These are phyloP conservation scores for Scartelaos histophorus DNA, from an alignment of 2,113 vertebrate species.

Conservation along the genomic window DNA sequence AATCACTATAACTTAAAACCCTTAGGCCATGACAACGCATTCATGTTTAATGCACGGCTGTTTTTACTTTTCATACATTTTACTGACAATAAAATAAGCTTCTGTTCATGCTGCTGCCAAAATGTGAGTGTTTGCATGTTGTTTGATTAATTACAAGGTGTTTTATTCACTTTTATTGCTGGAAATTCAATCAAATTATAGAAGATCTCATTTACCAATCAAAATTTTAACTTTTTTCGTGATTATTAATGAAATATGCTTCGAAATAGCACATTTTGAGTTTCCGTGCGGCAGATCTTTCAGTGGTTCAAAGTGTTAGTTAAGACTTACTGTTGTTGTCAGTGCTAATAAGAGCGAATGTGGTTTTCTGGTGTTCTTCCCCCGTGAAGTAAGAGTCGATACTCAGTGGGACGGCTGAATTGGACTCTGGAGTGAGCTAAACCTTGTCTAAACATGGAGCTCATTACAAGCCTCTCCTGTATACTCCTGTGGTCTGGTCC, in stretches of 20 bases:
- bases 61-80: not conserved
- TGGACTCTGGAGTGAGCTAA: conserved; percentile 42
- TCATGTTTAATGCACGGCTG: not conserved
- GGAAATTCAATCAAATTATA: too few species aligned
- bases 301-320: not conserved
- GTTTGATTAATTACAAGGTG: not conserved
- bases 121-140: not conserved
- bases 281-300: not conserved
- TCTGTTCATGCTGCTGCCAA: not conserved
- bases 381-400: conserved; percentile 36
- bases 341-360: conserved; percentile 21
- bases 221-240: too few species aligned
- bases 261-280: not conserved
- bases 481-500: not conserved
- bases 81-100: not conserved
- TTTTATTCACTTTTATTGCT: too few species aligned
- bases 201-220: too few species aligned
- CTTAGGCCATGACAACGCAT: not conserved
- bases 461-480: conserved; percentile 29
- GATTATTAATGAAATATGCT: too few species aligned
- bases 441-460: conserved; percentile 49
- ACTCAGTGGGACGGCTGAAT: conserved; percentile 32
- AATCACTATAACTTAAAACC: not conserved
- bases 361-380: conserved; percentile 31
- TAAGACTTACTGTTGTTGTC: not conserved